Base-by-base conservation (phyloP, 2,113 vertebrate genomes). In the Psephotus haematonotus region DNA sequence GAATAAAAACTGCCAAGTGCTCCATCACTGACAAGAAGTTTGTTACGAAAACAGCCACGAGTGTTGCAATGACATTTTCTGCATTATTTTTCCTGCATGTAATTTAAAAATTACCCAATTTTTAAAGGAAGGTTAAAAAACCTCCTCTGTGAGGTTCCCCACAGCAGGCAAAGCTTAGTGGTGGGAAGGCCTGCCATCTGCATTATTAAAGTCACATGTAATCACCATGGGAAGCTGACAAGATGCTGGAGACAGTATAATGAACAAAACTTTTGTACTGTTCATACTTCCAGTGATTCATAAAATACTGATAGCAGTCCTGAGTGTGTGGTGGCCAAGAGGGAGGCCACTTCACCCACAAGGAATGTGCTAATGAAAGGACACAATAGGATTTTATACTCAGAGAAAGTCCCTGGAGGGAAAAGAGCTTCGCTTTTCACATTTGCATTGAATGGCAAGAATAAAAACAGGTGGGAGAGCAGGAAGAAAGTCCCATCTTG, bases 221-320 rank as follows among this genome's bases (percentile, higher is more conserved):
- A 71, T 52, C 28, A 18, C 49, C n/a, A 35, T 13, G 72, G 69
- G 88, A 86, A 84, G 69, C 14, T 39, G 82, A 91, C 4, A 11
- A 83, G 60, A 70, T 83, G 50, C n/a, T 83, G 46, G 17, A 50
- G 41, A 47, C 17, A 33, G n/a, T 27, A 60, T 59, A 70, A 83
- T 11, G 19, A 86, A 43, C 49, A 86, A 59, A 90, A 92, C 46
- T 86, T 90, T 19, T 23, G n/a, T 29, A 44, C 78, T 92, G 59
- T 67, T 94, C 83, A 50, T 78, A 55, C 72, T 92, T 86, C 13
- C 83, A 96, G 55, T 84, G 83, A 81, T 78, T 96, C 77, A 86
- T 50, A 91, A 92, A 86, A 89, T 82, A 95, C 52, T 88, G 83
- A 92, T 86, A 95, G 88, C 52, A 64, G 65, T 46, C 72, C 69